Evolutionary conservation across 2,113 vertebrate species (phyloP).

Genomic region (Hucho hucho): DNA sequence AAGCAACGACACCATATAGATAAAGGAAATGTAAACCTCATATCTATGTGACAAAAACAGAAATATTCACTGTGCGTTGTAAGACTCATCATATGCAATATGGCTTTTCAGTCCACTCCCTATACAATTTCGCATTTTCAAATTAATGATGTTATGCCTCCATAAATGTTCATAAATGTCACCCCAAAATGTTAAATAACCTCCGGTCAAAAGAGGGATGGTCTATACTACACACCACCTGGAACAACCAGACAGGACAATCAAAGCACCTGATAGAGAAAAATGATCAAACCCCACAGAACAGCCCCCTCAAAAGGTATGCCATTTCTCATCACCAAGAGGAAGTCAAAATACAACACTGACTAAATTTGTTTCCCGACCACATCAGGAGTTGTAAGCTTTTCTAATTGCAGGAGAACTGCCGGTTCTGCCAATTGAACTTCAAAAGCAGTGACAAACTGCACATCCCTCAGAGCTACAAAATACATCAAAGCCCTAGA

Average conservation of each 20-base stretch:
- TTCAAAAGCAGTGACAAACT: conserved; percentile 48
- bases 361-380: no score
- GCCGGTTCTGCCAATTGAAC: conserved; percentile 39
- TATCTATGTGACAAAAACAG: neutral
- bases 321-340: neutral
- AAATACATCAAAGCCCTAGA: no score
- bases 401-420: neutral
- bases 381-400: no score
- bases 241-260: conserved; percentile 44
- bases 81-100: no score
- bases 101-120: no score
- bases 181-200: no score
- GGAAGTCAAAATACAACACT: neutral
- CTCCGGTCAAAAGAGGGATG: conserved; percentile 43
- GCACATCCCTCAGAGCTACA: conserved; percentile 19
- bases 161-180: no score
- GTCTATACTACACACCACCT: conserved; percentile 58
- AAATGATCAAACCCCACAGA: neutral
- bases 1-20: conserved; percentile 9
- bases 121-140: no score
- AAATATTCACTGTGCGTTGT: neutral
- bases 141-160: no score
- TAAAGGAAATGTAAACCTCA: neutral
- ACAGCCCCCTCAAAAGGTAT: neutral
- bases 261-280: neutral